Evolutionary conservation across 2,113 vertebrate species (phyloP).

Genomic region (Microtus richardsoni): DNA sequence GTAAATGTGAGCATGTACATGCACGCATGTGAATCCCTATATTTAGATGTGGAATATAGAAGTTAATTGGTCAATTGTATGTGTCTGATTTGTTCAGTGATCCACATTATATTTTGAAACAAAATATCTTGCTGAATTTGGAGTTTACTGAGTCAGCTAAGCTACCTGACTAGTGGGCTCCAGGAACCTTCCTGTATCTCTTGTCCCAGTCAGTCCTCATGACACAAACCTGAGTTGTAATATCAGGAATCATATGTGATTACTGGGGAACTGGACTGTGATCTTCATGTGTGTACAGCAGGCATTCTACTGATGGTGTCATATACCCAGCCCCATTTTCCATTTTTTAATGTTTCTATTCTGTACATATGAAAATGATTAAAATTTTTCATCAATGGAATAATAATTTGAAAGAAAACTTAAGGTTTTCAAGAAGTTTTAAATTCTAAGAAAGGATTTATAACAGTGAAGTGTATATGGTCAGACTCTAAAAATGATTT

Average conservation of each 20-base stretch:
- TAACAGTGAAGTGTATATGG: not conserved
- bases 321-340: not conserved
- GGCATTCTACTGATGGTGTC: not conserved
- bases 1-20: not conserved
- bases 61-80: not conserved
- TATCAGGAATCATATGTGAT: not conserved
- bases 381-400: not conserved
- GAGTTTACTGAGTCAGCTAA: not conserved
- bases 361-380: not conserved
- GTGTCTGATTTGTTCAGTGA: not conserved
- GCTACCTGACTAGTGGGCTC: not conserved
- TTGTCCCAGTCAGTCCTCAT: too few relatives aligned
- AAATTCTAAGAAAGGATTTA: not conserved
- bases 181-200: not conserved
- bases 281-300: not conserved
- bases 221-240: not conserved
- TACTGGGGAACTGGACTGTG: not conserved
- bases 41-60: not conserved
- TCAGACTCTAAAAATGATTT: not conserved
- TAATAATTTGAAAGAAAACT: slow-evolving; percentile 5
- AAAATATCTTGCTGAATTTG: not conserved
- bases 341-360: not conserved
- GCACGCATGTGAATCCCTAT: accelerated
- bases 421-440: not conserved
- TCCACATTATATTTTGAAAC: not conserved